Evolutionary conservation across 2,888 invertebrate genomes (phyloP), one percentile per base, ranked within the genome.

Genomic region (Eupithecia abbreviata): DNA sequence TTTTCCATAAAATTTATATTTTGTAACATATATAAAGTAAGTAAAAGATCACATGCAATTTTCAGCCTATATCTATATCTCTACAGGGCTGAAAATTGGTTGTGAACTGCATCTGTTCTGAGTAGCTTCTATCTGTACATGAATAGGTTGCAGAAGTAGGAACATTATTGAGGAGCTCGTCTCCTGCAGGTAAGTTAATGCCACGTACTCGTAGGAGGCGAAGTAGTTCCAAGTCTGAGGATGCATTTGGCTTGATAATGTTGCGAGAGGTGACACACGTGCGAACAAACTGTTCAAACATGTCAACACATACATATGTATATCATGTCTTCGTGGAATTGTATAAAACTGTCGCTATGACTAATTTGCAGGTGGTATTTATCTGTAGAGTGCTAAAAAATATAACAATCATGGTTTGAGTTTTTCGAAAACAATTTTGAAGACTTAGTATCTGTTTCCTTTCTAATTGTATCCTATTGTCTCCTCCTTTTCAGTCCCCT

Each of bases 171-270:
- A 58, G 10, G 30, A 30, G 66, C 42, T 66, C 66, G 15, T 15
- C 15, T 42, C 15, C 13, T 66, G 66, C 3, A 66, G 51, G 6
- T 51, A 51, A 51, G 51, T 51, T 6, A 7, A 58, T 58, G 18
- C 55, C 9, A 51, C 12, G 42, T 51, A n/a, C 18, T 49, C 49
- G 74, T 72, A 43, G 68, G 62, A 66, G 70, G 77, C 65, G 41
- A 72, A 72, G 49, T 77, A 65, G 69, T 72, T 68, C 69, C 15
- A 47, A 74, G 68, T 45, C 10, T 43, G 72, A 66, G 47, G 55
- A 70, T 72, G 77, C 74, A 74, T 76, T 76, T 62, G 77, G 73
- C 42, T 71, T 71, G n/a, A 73, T 69, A 71, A 71, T n/a, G 71
- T 66, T 51, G 51, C 74, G 62, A 41, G n/a, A 18, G n/a, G 65